Percentiles rank a stretch among this genome's conserved stretches.
These are phyloP conservation scores for Cephus rjabovi DNA, from an alignment of 2,888 invertebrate species.

Conservation along the genomic window DNA sequence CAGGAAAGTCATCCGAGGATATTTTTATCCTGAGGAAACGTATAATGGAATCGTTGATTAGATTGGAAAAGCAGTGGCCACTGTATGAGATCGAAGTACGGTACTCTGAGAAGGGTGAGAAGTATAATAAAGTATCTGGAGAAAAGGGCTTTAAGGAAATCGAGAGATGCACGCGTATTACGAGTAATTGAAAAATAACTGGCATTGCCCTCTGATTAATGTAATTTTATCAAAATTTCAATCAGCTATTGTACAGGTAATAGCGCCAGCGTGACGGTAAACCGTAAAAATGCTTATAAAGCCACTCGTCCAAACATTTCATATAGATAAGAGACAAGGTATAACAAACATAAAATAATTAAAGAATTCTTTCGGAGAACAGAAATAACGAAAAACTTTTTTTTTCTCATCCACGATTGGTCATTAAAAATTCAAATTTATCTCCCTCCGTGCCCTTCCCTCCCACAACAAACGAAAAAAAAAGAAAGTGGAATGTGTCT, in stretches of 20 bases:
- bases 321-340: slow-evolving; percentile 14
- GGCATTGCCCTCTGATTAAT: slow-evolving; percentile 10
- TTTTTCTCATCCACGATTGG: not conserved
- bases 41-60: not conserved
- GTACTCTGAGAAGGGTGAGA: not conserved
- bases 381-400: not conserved
- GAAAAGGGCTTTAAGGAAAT: not conserved
- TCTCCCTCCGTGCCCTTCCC: not conserved
- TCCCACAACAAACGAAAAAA: slow-evolving; percentile 21
- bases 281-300: slow-evolving; percentile 1
- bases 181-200: slow-evolving; percentile 15
- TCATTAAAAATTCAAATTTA: not conserved
- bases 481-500: slow-evolving; percentile 32
- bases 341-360: slow-evolving; percentile 23
- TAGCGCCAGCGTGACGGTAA: not conserved
- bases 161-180: not conserved
- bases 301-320: slow-evolving; percentile 26
- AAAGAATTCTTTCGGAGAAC: slow-evolving; percentile 15
- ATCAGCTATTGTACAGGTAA: slow-evolving; percentile 1
- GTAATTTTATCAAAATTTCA: not conserved
- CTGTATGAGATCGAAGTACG: not conserved
- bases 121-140: not conserved
- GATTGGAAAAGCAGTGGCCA: not conserved
- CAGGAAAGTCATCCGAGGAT: not conserved
- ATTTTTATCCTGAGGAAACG: not conserved